Evolutionary conservation across 30 jellyfish, hydroid and myxozoan genomes (phyloP), one percentile per base, ranked within the genome.

Genomic region (Aurelia coerulea): DNA sequence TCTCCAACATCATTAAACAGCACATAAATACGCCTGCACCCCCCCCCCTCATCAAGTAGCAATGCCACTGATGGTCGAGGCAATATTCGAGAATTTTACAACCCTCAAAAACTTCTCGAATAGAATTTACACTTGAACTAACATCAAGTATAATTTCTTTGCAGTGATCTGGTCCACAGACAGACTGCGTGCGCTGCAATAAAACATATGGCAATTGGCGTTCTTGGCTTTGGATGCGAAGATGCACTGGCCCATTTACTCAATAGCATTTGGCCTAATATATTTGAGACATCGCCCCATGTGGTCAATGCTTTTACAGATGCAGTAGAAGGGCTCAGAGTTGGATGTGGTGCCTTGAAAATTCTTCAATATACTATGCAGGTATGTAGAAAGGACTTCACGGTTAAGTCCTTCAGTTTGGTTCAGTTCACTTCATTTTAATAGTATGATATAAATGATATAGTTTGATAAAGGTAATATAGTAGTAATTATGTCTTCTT

Each of bases 151-250:
- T 16, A 0, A 18, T 58, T 67, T 65, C 23, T 29, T 83, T 82
- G 23, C 76, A 90, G 97, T 11, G 99, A 96, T 67, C 90, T 96
- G 65, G 99, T 96, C 37, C 99, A 96, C 83, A 98, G 99, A 31
- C 99, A 96, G 67, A 96, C 98, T 14, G 97, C 99, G 0, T 91
- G 99, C 67, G 99, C 99, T 62, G 99, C 98, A 12, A 91, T 91
- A 69, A 96, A 96, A 69, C 98, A 96, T 85, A 88, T 96, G 97
- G 96, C 99, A 10, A 91, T 96, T 76, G 99, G 99, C 46, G 99
- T 96, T 31, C 83, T 87, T 62, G 99, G 99, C 31, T 96, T 96
- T 68, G 98, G 97, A 53, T 96, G 99, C 79, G 99, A 96, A 60
- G 99, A 96, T 75, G 94, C 99, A 4, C 80, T 96, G 46, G 92